A percentile compares a stretch with the other conserved stretches of the same genome.
phyloP scores from a whole-genome alignment of 2,797 vertebrate genomes.

The Eulemur coronatus region DNA sequence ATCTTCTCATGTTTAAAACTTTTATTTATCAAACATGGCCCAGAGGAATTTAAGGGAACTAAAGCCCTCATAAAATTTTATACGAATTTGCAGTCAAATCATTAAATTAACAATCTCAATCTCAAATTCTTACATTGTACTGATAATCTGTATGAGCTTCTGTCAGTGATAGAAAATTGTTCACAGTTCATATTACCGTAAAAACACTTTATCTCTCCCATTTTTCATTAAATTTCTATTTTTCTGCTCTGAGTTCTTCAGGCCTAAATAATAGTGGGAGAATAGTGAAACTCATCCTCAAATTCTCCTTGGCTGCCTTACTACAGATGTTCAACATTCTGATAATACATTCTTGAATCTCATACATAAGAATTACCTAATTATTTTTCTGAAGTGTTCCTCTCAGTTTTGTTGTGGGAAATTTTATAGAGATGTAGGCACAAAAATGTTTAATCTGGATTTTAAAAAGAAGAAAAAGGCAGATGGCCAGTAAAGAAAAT shows the following conservation, averaged over 20 bases:
- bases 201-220: not conserved
- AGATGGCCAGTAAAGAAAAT: not conserved
- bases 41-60: not conserved
- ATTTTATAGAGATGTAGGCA: not conserved
- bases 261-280: not conserved
- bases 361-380: not conserved
- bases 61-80: not conserved
- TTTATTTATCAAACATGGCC: not conserved
- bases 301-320: not conserved
- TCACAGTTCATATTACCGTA: not conserved
- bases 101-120: constrained; percentile 1
- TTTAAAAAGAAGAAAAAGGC: not conserved
- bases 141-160: not conserved
- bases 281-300: not conserved
- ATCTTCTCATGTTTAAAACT: constrained; percentile 16
- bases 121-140: not conserved
- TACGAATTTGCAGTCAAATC: not conserved
- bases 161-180: not conserved
- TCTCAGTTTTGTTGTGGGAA: not conserved
- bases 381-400: not conserved
- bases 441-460: not conserved
- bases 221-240: not conserved
- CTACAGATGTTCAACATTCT: not conserved
- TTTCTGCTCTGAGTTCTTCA: not conserved
- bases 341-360: not conserved